Percentiles rank a stretch among this genome's conserved stretches.
phyloP scores from a whole-genome alignment of 2,797 vertebrate species.

The Girardinus metallicus region DNA sequence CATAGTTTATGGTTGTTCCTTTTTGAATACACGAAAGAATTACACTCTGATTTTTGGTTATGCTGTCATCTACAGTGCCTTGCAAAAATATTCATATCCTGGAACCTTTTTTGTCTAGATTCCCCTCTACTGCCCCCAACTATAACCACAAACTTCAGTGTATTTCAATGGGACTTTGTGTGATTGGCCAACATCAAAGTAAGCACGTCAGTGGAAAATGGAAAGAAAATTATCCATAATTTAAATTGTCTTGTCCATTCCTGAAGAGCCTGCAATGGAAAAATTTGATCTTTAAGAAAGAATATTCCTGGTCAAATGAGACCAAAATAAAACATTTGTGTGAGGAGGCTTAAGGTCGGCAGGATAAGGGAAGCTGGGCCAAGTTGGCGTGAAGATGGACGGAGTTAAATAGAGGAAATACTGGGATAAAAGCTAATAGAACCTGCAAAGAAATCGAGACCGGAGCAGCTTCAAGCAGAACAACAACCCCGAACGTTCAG shows the following conservation, averaged over 20 bases:
- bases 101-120: not conserved
- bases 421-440: not conserved
- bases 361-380: not conserved
- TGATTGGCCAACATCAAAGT: not conserved
- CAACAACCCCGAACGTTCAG: not conserved
- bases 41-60: not conserved
- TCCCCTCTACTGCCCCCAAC: fast-evolving
- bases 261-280: not conserved
- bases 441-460: not conserved
- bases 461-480: not conserved
- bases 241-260: not conserved
- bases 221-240: not conserved
- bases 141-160: not conserved
- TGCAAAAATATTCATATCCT: not conserved
- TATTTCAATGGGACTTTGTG: not conserved
- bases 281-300: not conserved
- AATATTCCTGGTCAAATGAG: not conserved
- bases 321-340: not conserved
- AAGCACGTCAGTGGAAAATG: not conserved
- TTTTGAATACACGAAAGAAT: not conserved
- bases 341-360: not conserved
- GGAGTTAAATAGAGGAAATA: not conserved
- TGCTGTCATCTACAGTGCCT: constrained; percentile 10
- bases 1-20: not conserved
- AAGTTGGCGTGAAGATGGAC: not conserved